Percentiles rank a stretch among this genome's conserved stretches.
phyloP scores from a whole-genome alignment of 2,888 invertebrate genomes.

The Drosophila ustulata region DNA sequence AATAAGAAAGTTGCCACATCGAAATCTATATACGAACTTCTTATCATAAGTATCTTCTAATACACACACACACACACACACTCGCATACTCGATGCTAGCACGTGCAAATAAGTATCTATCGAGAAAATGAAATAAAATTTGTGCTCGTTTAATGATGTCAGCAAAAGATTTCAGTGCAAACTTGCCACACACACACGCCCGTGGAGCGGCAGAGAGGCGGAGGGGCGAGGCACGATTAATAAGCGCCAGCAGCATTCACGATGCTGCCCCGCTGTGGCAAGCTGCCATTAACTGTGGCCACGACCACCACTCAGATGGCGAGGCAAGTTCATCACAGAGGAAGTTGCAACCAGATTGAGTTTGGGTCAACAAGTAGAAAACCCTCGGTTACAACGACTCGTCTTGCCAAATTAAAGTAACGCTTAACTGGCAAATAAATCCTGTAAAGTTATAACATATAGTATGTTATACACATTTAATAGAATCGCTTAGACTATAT shows the following conservation, averaged over 20 bases:
- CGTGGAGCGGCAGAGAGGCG: not conserved
- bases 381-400: no score
- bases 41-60: slow-evolving; percentile 21
- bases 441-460: no score
- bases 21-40: slow-evolving; percentile 28
- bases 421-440: no score
- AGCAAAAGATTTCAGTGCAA: slow-evolving; percentile 27
- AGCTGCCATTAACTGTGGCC: slow-evolving; percentile 5
- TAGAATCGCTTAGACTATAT: no score
- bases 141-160: slow-evolving; percentile 30
- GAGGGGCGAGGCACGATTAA: slow-evolving; percentile 7
- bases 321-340: not conserved
- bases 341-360: not conserved
- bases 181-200: slow-evolving; percentile 10
- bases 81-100: not conserved
- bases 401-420: no score
- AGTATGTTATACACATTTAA: no score
- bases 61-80: not conserved
- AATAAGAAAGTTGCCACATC: slow-evolving; percentile 32
- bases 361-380: no score
- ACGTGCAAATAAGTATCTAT: slow-evolving; percentile 28
- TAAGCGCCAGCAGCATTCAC: slow-evolving; percentile 2
- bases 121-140: slow-evolving; percentile 19
- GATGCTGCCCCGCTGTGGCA: not conserved
- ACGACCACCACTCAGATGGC: not conserved